Evolutionary conservation across 2,888 invertebrate species (phyloP), one percentile per base, ranked within the genome.

Genomic region (Caenorhabditis sp.): DNA sequence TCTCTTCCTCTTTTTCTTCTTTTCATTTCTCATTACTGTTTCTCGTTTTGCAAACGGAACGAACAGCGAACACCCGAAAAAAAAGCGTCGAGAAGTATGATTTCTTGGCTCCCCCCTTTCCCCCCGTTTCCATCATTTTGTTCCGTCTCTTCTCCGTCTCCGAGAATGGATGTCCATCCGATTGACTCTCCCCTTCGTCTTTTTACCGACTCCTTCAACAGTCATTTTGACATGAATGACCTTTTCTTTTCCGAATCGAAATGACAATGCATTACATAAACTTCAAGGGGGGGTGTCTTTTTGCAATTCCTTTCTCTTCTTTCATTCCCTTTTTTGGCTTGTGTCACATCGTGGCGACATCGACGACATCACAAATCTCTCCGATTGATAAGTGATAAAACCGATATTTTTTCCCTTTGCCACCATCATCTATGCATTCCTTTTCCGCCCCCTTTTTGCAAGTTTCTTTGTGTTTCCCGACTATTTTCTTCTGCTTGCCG

Each of bases 211-310:
- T 53, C 35, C 47, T 47, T 47, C 47, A 32, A 24, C 68, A 67
- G 67, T 76, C 76, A 68, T 62, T 76, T 62, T 76, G 68, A 62
- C 76, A 50, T 68, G 67, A 67, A 50, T 68, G 67, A 61, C 67
- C 76, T 76, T 62, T 76, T 56, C 58, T 22, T n/a, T 61, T 67
- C 67, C 44, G 18, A 53, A 44, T 65, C 55, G 28, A 60, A 61
- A 40, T 40, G 37, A 32, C 56, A 50, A 68, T 50, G 58, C 13
- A 50, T 58, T 72, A 60, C 74, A 76, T 76, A 60, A 74, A 64
- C 58, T 65, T 60, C n/a, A n/a, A n/a, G n/a, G 56, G 50, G 28
- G 40, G 11, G 40, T 47, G 47, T 47, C 61, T 26, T 8, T 15
- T 32, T 2, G 3, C 28, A n/a, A 18, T 24, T n/a, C 13, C 24